Evolutionary conservation across 2,797 vertebrate genomes (phyloP).

Genomic region (Gymnothorax reevesii): DNA sequence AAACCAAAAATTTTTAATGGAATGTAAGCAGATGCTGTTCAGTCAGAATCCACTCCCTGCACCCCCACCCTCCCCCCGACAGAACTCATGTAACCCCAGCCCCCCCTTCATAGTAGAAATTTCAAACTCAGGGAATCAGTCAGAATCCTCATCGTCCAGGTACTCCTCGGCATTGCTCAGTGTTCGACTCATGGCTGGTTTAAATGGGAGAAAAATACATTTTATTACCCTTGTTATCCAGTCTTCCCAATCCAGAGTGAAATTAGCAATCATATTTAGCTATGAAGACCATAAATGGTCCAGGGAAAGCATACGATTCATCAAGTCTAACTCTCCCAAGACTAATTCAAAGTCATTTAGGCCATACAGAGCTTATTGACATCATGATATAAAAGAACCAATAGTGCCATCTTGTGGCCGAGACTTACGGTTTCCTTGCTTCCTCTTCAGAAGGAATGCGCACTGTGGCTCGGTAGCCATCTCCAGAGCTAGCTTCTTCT

Average conservation of each 20-base stretch:
- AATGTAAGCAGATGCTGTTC: neutral
- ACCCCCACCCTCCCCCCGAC: neutral
- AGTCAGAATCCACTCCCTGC: neutral
- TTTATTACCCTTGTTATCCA: neutral
- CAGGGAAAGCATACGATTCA: neutral
- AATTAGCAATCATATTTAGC: neutral
- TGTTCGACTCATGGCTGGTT: slow-evolving; percentile 76
- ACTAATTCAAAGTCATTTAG: neutral
- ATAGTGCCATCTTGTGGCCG: neutral
- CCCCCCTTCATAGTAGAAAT: neutral
- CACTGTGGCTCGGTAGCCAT: slow-evolving; percentile 93
- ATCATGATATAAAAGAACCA: neutral
- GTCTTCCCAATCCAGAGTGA: neutral
- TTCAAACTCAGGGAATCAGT: slow-evolving; percentile 67
- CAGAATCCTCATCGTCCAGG: slow-evolving; percentile 94
- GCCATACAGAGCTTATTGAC: neutral
- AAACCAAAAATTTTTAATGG: slow-evolving; percentile 9
- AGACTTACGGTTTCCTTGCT: slow-evolving; percentile 71
- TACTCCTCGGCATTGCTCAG: slow-evolving; percentile 96
- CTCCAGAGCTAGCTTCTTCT: slow-evolving; percentile 92
- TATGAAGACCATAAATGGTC: neutral
- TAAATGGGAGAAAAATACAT: neutral
- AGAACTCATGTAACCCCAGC: neutral
- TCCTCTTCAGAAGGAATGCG: slow-evolving; percentile 91
- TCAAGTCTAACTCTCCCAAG: neutral